phyloP scores from a whole-genome alignment of 2,888 invertebrate species.

The Ommatoiulus sabulosus region DNA sequence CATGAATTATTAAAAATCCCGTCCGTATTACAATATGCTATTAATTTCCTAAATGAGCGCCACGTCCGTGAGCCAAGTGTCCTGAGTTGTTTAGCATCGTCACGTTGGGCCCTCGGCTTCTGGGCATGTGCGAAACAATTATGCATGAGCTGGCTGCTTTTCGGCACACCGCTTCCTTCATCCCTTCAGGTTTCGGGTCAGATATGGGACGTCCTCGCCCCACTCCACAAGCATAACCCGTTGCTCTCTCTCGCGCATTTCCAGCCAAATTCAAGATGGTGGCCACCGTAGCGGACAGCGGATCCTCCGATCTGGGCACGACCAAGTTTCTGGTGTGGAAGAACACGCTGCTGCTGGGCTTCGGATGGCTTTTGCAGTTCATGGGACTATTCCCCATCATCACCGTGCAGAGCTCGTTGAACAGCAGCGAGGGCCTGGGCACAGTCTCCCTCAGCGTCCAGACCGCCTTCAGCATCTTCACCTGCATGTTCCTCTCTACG shows the following conservation, averaged over 20 bases:
- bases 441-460: slow-evolving; percentile 51
- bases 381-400: slow-evolving; percentile 55
- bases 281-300: neutral
- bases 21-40: neutral
- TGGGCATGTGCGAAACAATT: slow-evolving; percentile 3
- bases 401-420: slow-evolving; percentile 54
- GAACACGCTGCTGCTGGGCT: slow-evolving; percentile 46
- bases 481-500: slow-evolving; percentile 53
- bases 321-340: slow-evolving; percentile 54
- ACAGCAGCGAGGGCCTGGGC: slow-evolving; percentile 55
- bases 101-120: neutral
- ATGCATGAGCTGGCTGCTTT: slow-evolving; percentile 1
- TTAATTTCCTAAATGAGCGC: neutral
- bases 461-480: slow-evolving; percentile 54
- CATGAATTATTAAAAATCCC: slow-evolving; percentile 28
- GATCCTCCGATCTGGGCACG: neutral
- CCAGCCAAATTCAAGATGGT: neutral
- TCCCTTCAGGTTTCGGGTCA: slow-evolving; percentile 1
- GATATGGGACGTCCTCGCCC: neutral
- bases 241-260: neutral
- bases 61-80: neutral
- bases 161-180: neutral
- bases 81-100: neutral
- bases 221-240: neutral
- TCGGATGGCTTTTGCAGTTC: slow-evolving; percentile 55